Base-by-base conservation (phyloP, 2,888 invertebrate species). In the Cyclophora punctaria region DNA sequence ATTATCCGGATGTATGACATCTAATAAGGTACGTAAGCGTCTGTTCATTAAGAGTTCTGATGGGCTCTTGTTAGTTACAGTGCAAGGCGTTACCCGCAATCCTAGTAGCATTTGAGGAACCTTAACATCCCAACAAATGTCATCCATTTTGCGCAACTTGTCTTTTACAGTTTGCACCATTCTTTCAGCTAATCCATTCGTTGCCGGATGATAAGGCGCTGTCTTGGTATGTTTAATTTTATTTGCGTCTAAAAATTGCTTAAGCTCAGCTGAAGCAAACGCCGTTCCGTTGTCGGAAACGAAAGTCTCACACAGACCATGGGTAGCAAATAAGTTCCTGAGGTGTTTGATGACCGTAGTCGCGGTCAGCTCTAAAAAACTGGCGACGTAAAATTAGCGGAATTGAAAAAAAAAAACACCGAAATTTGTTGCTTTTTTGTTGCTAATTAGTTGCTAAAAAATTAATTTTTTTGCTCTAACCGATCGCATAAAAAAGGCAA, bases 101-200 rank as follows among this genome's bases (percentile, higher is more conserved):
- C 41, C 41, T 7, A 41, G 7, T 7, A 41, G 41, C 41, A 41
- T 41, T 7, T 7, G 41, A 41, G 41, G 41, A 41, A 41, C 6
- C 7, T 41, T 41, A 41, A 41, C 41, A 41, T 51, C 48, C 48
- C 43, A 41, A 5, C 6, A 41, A 7, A 41, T 41, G 3, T 41
- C 41, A 7, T 41, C 5, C 42, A 42, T 7, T 20, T 42, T 43
- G 34, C 45, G 48, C 0, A 53, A 6, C 48, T 53, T 51, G 3
- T 52, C 48, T 47, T 58, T 56, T 0, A 53, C 5, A 33, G 55
- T 58, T 37, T 60, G 57, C 0, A 58, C 53, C 43, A 52, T 55
- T 48, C 51, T 48, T 41, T 60, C 51, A 0, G 53, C 56, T 47
- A 56, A 56, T 0, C 58, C 58, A 45, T 60, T 60, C 45, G 60